A percentile compares a stretch with the other conserved stretches of the same genome.
Evolutionary conservation across 2,113 vertebrate species (phyloP).

Genomic region (Chroicocephalus ridibundus): DNA sequence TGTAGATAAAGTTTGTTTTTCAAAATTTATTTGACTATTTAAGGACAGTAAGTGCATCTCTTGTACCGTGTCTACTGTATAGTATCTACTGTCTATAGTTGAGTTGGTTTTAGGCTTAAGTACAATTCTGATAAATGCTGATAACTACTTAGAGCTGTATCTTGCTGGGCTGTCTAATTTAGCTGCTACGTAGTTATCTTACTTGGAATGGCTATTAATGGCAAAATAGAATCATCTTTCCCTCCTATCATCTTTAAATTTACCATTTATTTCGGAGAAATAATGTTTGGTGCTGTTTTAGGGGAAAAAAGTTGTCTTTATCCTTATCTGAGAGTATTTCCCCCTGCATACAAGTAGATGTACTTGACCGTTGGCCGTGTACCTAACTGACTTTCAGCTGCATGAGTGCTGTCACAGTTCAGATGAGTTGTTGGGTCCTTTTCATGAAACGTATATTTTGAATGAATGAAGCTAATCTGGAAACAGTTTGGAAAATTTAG

Average conservation of each 20-base stretch:
- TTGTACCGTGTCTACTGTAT: not conserved
- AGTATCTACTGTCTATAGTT: not conserved
- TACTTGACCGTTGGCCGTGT: not conserved
- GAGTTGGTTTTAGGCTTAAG: not conserved
- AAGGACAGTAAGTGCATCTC: not conserved
- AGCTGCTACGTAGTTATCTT: not conserved
- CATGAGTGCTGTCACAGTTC: not conserved
- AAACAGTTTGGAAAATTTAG: not conserved
- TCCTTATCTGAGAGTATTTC: not conserved
- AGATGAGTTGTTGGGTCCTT: not conserved
- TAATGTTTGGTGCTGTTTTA: not conserved
- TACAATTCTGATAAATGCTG: not conserved
- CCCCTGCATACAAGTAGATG: not conserved
- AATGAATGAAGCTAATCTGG: not conserved
- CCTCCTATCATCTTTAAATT: not conserved
- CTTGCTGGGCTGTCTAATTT: not conserved
- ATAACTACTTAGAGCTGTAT: not conserved
- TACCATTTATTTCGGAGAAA: not conserved
- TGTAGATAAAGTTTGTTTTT: not conserved
- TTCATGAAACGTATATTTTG: not conserved
- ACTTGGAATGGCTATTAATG: not conserved
- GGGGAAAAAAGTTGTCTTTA: not conserved
- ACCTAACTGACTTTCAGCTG: not conserved
- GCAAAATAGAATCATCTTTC: not conserved
- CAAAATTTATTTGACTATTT: not conserved